phyloP scores from a whole-genome alignment of 1,140 invertebrate genomes.

The Sesamia nonagrioides region DNA sequence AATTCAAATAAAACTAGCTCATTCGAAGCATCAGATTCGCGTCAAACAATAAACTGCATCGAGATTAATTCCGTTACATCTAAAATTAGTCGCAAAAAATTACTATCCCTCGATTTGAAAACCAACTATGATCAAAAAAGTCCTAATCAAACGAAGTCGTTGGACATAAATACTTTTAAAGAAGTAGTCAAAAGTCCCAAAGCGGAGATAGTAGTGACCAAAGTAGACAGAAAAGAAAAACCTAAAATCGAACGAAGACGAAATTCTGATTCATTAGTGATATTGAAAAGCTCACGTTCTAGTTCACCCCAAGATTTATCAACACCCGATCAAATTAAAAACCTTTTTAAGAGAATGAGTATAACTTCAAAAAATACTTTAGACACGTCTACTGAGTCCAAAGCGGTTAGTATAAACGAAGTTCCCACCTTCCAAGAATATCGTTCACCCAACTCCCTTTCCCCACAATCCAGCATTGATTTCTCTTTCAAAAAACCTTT shows the following conservation, averaged over 20 bases:
- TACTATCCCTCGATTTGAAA: constrained; percentile 71
- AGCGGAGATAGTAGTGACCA: constrained; percentile 13
- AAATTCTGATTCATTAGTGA: constrained; percentile 65
- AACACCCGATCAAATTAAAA: constrained; percentile 56
- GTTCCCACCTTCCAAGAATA: constrained; percentile 73
- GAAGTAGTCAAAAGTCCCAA: not conserved
- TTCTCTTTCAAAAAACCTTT: constrained; percentile 67
- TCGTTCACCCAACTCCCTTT: constrained; percentile 64
- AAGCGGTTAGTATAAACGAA: constrained; percentile 70
- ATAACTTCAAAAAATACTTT: constrained; percentile 50
- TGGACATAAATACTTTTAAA: constrained; percentile 1
- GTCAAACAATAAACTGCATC: not conserved
- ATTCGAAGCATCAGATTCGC: not conserved
- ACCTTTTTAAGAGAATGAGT: constrained; percentile 65
- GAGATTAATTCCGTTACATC: not conserved
- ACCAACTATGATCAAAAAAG: constrained; percentile 62
- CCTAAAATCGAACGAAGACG: constrained; percentile 55
- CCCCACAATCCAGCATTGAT: constrained; percentile 67
- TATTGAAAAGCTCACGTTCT: constrained; percentile 50
- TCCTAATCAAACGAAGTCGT: constrained; percentile 12
- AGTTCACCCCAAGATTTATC: constrained; percentile 40
- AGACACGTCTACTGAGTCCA: constrained; percentile 27
- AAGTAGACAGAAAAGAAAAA: constrained; percentile 42
- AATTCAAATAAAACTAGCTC: constrained; percentile 28
- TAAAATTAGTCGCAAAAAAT: constrained; percentile 62